Evolutionary conservation across 2,888 invertebrate genomes (phyloP).

Genomic region (Cryptocheilus praepositus): DNA sequence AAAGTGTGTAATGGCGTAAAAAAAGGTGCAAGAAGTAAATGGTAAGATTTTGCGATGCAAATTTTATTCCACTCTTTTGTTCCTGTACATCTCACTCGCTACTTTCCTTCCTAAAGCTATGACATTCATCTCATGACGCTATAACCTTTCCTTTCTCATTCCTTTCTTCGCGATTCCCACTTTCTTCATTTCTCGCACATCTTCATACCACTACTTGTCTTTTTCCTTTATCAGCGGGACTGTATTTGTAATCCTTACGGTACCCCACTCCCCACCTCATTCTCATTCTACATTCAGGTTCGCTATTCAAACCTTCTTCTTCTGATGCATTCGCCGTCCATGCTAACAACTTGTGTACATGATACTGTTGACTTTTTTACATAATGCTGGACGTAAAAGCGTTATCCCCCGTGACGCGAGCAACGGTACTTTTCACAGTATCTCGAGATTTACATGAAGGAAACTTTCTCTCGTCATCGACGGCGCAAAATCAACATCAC

Average conservation of each 20-base stretch:
- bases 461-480: slow-evolving; percentile 11
- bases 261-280: not conserved
- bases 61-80: slow-evolving; percentile 61
- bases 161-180: slow-evolving; percentile 4
- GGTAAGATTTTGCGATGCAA: slow-evolving; percentile 65
- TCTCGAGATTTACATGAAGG: slow-evolving; percentile 20
- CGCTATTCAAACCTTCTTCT: not conserved
- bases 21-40: slow-evolving; percentile 44
- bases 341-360: too few species aligned
- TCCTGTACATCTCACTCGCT: not conserved
- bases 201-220: not conserved
- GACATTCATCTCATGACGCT: not conserved
- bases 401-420: slow-evolving; percentile 1
- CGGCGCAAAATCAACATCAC: not conserved
- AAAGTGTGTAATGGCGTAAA: not conserved
- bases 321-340: not conserved
- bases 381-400: slow-evolving; percentile 12
- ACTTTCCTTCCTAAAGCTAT: not conserved
- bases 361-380: too few species aligned
- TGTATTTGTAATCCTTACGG: not conserved
- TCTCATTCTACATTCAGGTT: not conserved
- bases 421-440: slow-evolving; percentile 36
- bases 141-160: not conserved
- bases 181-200: not conserved
- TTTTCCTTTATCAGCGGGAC: slow-evolving; percentile 3